phyloP scores from a whole-genome alignment of 2,797 vertebrate species.

The Silurus aristotelis region DNA sequence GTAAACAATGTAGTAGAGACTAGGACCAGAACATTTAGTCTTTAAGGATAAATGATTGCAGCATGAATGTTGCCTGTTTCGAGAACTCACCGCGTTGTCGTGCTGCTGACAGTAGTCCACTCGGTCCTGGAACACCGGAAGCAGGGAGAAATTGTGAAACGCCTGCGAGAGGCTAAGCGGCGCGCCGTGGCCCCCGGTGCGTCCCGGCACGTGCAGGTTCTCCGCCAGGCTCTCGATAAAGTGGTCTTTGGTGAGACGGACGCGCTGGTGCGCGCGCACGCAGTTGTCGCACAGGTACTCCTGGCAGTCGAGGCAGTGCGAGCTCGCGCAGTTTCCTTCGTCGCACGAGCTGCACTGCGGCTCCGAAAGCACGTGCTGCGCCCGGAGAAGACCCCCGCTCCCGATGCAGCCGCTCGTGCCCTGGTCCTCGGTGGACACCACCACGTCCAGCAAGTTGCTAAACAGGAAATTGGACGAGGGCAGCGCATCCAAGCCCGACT shows the following conservation, averaged over 20 bases:
- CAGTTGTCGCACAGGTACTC: slow-evolving; percentile 87
- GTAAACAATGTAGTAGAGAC: not conserved
- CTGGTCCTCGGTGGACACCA: slow-evolving; percentile 76
- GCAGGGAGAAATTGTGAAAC: slow-evolving; percentile 74
- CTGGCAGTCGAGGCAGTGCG: slow-evolving; percentile 85
- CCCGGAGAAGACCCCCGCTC: slow-evolving; percentile 68
- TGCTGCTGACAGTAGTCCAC: slow-evolving; percentile 83
- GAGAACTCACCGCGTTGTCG: slow-evolving; percentile 76
- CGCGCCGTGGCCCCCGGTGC: slow-evolving; percentile 56
- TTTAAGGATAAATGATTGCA: not conserved
- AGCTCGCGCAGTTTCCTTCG: slow-evolving; percentile 80
- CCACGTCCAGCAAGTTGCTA: slow-evolving; percentile 83
- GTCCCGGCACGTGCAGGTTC: slow-evolving; percentile 53
- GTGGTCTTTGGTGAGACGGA: slow-evolving; percentile 87
- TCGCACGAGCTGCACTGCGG: slow-evolving; percentile 82
- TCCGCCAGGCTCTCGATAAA: slow-evolving; percentile 80
- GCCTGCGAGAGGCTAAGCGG: slow-evolving; percentile 60
- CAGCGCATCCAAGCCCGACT: slow-evolving; percentile 82
- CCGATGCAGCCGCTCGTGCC: slow-evolving; percentile 65
- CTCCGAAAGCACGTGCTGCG: slow-evolving; percentile 67
- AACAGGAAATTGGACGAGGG: slow-evolving; percentile 83
- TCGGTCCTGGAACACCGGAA: slow-evolving; percentile 79
- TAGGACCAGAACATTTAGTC: not conserved
- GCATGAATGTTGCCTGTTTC: not conserved
- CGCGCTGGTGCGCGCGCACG: slow-evolving; percentile 83